These are phyloP conservation scores for Phalanger gymnotis DNA, from an alignment of 2,797 vertebrate species.

Conservation along the genomic window DNA sequence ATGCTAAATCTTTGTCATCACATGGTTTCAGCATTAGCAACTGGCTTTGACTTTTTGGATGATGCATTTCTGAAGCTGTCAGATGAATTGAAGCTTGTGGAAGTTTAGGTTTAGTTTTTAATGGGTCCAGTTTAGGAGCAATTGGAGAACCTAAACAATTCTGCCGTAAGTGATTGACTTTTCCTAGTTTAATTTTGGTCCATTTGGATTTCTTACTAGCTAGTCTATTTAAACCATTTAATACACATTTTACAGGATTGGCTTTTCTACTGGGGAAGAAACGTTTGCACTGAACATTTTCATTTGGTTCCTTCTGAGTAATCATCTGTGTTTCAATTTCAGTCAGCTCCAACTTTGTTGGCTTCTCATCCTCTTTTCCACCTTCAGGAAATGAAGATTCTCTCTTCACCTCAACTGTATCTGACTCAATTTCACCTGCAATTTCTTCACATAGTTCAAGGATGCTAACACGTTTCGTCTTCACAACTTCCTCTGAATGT, in stretches of 20 bases:
- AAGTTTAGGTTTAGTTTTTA: conserved; percentile 79
- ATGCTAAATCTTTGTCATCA: conserved; percentile 71
- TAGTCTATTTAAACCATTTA: conserved; percentile 91
- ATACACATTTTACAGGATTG: conserved; percentile 91
- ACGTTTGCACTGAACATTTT: conserved; percentile 88
- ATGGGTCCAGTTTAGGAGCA: conserved; percentile 76
- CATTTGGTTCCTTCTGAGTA: conserved; percentile 78
- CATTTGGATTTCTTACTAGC: conserved; percentile 92
- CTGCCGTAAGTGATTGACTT: conserved; percentile 92
- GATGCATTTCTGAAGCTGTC: conserved; percentile 74
- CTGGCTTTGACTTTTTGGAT: conserved; percentile 73
- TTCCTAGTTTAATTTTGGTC: conserved; percentile 96
- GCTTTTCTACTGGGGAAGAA: conserved; percentile 96
- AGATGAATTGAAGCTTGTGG: conserved; percentile 67
- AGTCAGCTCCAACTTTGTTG: conserved; percentile 72
- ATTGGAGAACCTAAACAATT: conserved; percentile 84
- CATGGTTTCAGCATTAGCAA: conserved; percentile 66
- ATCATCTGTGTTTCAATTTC: conserved; percentile 65
- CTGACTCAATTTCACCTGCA: conserved; percentile 98
- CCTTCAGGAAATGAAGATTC: conserved; percentile 83
- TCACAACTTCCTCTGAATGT: conserved; percentile 85
- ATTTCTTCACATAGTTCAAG: conserved; percentile 98
- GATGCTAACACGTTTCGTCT: conserved; percentile 93
- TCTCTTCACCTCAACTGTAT: conserved; percentile 92
- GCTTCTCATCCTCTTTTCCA: conserved; percentile 80